phyloP scores from a whole-genome alignment of 1,140 invertebrate species.

The Bathynomus jamesi region DNA sequence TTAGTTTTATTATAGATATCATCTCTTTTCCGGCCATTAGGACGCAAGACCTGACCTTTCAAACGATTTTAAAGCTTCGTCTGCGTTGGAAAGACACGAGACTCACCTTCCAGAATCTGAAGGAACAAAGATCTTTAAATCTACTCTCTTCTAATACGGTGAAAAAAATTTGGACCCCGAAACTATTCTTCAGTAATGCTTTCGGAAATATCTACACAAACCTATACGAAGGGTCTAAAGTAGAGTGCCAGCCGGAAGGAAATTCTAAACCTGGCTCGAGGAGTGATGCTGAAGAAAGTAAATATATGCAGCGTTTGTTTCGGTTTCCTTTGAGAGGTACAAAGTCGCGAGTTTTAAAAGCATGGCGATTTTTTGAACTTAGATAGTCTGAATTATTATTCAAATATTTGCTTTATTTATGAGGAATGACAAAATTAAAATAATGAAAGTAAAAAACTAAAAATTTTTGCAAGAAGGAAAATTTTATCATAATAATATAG shows the following conservation, averaged over 20 bases:
- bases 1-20: slow-evolving; percentile 18
- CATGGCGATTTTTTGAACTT: no score
- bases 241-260: slow-evolving; percentile 20
- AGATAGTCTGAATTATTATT: no score
- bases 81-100: slow-evolving; percentile 26
- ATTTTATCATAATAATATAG: no score
- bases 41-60: slow-evolving; percentile 26
- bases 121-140: slow-evolving; percentile 28
- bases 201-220: slow-evolving; percentile 28
- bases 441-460: no score
- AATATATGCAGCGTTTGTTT: no score
- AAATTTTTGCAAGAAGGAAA: no score
- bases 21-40: slow-evolving; percentile 28
- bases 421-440: no score
- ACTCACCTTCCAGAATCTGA: slow-evolving; percentile 28
- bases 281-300: slow-evolving; percentile 20
- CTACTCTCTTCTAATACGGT: slow-evolving; percentile 16
- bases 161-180: slow-evolving; percentile 22
- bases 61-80: slow-evolving; percentile 5
- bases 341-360: no score
- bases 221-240: slow-evolving; percentile 18
- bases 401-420: no score
- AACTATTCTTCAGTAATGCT: slow-evolving; percentile 31
- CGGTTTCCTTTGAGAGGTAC: no score
- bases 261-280: slow-evolving; percentile 3